Evolutionary conservation across 2,797 vertebrate species (phyloP).

Genomic region (Pterois miles): DNA sequence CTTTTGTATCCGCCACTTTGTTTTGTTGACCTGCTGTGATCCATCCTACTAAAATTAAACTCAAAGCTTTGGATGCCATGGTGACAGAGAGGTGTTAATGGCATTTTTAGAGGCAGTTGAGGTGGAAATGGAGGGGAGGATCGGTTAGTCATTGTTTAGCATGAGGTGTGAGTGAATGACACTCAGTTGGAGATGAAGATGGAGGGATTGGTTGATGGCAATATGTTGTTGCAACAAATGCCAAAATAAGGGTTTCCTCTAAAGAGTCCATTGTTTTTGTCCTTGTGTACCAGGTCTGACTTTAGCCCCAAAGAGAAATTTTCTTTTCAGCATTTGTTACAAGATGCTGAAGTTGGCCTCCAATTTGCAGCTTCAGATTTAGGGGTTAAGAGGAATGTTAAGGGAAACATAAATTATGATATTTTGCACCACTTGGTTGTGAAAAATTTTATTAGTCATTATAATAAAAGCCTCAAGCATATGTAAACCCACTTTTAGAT

Average conservation of each 20-base stretch:
- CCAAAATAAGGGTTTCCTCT: neutral
- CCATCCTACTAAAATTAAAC: constrained; percentile 37
- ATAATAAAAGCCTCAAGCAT: neutral
- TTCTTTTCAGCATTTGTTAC: neutral
- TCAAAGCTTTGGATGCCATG: constrained; percentile 45
- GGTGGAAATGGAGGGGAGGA: constrained; percentile 25
- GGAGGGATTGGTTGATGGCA: neutral
- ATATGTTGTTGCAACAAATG: neutral
- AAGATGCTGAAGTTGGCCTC: neutral
- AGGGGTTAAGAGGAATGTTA: neutral
- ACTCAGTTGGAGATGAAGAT: neutral
- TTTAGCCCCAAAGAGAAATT: neutral
- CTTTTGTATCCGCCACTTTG: constrained; percentile 31
- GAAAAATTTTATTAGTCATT: too few species aligned
- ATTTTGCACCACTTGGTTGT: neutral
- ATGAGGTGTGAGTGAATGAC: constrained; percentile 5
- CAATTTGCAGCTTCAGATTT: neutral
- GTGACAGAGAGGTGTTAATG: constrained; percentile 56
- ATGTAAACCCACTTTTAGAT: neutral
- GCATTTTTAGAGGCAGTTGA: constrained; percentile 26
- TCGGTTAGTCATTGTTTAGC: constrained; percentile 42
- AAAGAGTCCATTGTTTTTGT: neutral
- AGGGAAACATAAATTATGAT: neutral
- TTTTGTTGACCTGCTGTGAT: constrained; percentile 46
- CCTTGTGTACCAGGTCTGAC: neutral